phyloP scores from a whole-genome alignment of 30 jellyfish, hydroid and myxozoan genomes.

The Rhopilema esculentum region DNA sequence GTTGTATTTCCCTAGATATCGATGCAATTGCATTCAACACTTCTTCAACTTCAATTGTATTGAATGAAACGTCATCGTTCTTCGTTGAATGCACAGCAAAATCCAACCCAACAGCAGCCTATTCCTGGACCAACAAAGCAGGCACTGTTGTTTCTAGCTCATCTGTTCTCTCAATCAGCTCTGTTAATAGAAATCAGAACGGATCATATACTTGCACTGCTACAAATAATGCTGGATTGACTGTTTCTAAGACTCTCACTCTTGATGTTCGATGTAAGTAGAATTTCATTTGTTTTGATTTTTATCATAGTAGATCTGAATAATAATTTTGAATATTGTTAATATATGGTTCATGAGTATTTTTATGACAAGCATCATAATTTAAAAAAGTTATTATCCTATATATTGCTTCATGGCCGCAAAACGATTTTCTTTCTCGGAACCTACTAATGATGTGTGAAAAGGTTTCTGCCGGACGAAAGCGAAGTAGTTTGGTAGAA shows the following conservation, averaged over 20 bases:
- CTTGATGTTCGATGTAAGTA: conserved; percentile 17
- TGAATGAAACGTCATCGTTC: conserved; percentile 5
- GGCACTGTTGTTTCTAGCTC: neutral
- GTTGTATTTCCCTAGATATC: neutral
- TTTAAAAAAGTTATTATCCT: too few relatives aligned
- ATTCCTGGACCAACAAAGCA: neutral
- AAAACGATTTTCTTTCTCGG: too few relatives aligned
- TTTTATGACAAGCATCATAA: too few relatives aligned
- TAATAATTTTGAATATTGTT: too few relatives aligned
- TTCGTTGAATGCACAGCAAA: conserved; percentile 13
- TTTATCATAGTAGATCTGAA: too few relatives aligned
- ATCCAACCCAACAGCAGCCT: conserved; percentile 23
- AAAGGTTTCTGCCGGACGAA: too few relatives aligned
- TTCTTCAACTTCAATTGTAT: neutral
- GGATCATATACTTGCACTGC: conserved; percentile 23
- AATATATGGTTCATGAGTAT: too few relatives aligned
- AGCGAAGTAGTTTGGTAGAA: too few relatives aligned
- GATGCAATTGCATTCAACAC: neutral
- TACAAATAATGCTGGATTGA: conserved; percentile 29
- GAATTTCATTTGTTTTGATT: neutral
- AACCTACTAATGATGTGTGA: too few relatives aligned
- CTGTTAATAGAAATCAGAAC: neutral
- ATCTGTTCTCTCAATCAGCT: neutral
- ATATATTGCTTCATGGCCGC: too few relatives aligned
- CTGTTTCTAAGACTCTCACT: neutral